Evolutionary conservation across 2,797 vertebrate species (phyloP), one percentile per base, ranked within the genome.

Genomic region (Chromis chromis): DNA sequence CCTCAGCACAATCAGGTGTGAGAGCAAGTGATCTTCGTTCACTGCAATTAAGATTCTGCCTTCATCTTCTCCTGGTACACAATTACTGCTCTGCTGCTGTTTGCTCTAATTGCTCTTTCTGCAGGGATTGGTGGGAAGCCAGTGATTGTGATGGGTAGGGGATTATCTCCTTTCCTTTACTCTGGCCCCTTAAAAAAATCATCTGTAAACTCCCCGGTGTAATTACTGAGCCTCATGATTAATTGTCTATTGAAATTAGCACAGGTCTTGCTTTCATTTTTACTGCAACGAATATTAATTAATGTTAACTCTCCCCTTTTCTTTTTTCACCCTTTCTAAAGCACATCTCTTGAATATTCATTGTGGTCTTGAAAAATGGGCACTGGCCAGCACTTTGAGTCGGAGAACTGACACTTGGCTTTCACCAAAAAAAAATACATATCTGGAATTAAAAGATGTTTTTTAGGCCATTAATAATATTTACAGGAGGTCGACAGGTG

Each of bases 211-310:
- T 98, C 98, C 97, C 97, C 82, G 93, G 97, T 99, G 98, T 99
- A 99, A 99, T 99, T 99, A 98, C 96, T 90, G 95, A 94, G 95
- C 92, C 94, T 94, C 94, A 96, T 99, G 97, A 99, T 99, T 99
- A 99, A 99, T 99, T 98, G 97, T 98, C 96, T 96, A 96, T 97
- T 97, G 98, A 98, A 99, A 98, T 99, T 99, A 99, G 97, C 96
- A 93, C 96, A 90, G 96, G 96, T 96, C 96, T 96, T 95, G 95
- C 96, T 99, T 98, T 98, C 97, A 97, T 97, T 98, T 95, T 98
- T 96, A 97, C 95, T 93, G 96, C 96, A 96, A 95, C 93, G 96
- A 98, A 98, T 99, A 98, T 99, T 99, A 99, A 99, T 99, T 99
- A 98, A 98, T 96, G 96, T 97, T 98, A 98, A 98, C 96, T 95